Evolutionary conservation across 2,888 invertebrate genomes (phyloP).

Genomic region (Ophion ventricosus): DNA sequence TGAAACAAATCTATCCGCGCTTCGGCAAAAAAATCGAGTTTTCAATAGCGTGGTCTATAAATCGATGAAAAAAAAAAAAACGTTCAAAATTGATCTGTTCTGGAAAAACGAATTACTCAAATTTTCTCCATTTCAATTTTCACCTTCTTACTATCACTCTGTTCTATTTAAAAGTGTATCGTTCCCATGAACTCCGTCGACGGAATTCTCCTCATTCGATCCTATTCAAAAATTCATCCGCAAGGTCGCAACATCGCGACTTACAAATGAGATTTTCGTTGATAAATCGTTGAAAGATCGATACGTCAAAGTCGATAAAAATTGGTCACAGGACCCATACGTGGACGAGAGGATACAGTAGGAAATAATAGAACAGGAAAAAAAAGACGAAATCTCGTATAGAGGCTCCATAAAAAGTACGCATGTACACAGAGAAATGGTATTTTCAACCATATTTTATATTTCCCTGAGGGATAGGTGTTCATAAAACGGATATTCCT

Average conservation of each 20-base stretch:
- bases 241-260: background rate
- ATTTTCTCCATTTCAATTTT: conserved; percentile 14
- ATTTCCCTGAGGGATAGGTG: too few relatives aligned
- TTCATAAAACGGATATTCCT: too few relatives aligned
- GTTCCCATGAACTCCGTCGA: conserved; percentile 25
- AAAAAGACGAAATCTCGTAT: background rate
- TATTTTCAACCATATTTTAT: too few relatives aligned
- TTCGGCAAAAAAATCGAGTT: conserved; percentile 5
- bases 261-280: background rate
- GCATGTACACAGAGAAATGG: background rate
- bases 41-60: background rate
- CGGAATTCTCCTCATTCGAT: conserved; percentile 1
- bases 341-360: background rate
- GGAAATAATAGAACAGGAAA: background rate
- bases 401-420: background rate
- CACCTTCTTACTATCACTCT: background rate
- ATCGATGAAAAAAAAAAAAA: conserved; percentile 25
- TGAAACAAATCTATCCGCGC: conserved; percentile 27
- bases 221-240: conserved; percentile 1
- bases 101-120: conserved; percentile 9
- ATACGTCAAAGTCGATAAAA: background rate
- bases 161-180: background rate
- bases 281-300: background rate
- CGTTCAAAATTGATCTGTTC: conserved; percentile 27
- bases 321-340: background rate